phyloP scores from a whole-genome alignment of 2,888 invertebrate genomes.

The Catonia carolina region DNA sequence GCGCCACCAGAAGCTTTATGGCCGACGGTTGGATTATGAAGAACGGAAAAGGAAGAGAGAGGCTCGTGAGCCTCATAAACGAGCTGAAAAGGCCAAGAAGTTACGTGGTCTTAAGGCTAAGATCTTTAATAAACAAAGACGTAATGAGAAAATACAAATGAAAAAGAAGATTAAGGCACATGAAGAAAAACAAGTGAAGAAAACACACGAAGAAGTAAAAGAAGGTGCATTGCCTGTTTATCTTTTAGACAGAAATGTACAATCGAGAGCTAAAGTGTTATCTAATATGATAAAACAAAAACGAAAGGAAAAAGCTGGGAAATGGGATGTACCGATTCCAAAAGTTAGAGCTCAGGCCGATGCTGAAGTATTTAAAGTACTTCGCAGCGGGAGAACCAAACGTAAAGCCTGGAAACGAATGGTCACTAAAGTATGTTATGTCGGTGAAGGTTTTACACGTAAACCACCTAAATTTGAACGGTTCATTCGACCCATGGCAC shows the following conservation, averaged over 20 bases:
- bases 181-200: slow-evolving; percentile 84
- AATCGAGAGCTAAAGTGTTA: slow-evolving; percentile 87
- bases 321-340: slow-evolving; percentile 99
- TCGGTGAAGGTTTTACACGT: slow-evolving; percentile 96
- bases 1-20: slow-evolving; percentile 91
- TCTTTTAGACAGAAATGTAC: slow-evolving; percentile 93
- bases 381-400: slow-evolving; percentile 85
- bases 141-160: slow-evolving; percentile 98
- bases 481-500: slow-evolving; percentile 95
- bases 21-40: slow-evolving; percentile 94
- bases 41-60: slow-evolving; percentile 93
- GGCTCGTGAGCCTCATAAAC: slow-evolving; percentile 87
- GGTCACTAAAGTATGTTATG: slow-evolving; percentile 98
- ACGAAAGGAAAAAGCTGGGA: slow-evolving; percentile 97
- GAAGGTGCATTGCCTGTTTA: slow-evolving; percentile 95
- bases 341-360: slow-evolving; percentile 96
- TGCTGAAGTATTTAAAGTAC: slow-evolving; percentile 90
- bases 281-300: slow-evolving; percentile 99
- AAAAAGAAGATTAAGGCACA: slow-evolving; percentile 97
- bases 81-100: slow-evolving; percentile 83
- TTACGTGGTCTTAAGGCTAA: slow-evolving; percentile 96
- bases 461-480: slow-evolving; percentile 99
- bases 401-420: slow-evolving; percentile 98
- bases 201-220: slow-evolving; percentile 70
- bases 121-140: slow-evolving; percentile 90